Evolutionary conservation across 1,140 invertebrate genomes (phyloP).

Genomic region (Zaprionus capensis): DNA sequence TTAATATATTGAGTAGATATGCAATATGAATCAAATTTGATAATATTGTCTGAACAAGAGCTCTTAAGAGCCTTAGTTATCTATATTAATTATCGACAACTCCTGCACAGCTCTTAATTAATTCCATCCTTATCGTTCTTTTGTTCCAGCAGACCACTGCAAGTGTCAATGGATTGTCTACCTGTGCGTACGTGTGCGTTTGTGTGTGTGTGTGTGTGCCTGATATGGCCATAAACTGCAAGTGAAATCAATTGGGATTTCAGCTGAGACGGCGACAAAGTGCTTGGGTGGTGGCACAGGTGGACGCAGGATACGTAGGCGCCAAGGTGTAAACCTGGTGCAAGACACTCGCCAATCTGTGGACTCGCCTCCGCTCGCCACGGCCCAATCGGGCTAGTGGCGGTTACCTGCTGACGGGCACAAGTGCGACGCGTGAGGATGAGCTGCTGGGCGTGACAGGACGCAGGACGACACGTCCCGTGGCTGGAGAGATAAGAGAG

Average conservation of each 20-base stretch:
- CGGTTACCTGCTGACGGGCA: constrained; percentile 79
- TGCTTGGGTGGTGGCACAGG: not conserved
- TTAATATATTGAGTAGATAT: not conserved
- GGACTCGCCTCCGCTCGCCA: constrained; percentile 83
- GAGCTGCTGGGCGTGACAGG: constrained; percentile 55
- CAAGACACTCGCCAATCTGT: constrained; percentile 81
- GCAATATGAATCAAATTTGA: not conserved
- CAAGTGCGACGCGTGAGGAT: constrained; percentile 74
- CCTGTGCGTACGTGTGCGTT: not conserved
- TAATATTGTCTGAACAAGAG: not conserved
- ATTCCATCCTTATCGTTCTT: not conserved
- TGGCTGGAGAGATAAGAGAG: constrained; percentile 23
- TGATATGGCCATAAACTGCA: constrained; percentile 27
- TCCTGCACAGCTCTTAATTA: not conserved
- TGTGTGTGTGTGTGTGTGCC: not conserved
- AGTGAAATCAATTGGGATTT: constrained; percentile 41
- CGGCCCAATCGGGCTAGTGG: constrained; percentile 84
- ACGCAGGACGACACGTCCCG: constrained; percentile 21
- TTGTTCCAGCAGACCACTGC: not conserved
- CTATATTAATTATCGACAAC: not conserved
- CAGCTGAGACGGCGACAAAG: constrained; percentile 14
- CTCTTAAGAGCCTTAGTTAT: too few relatives aligned
- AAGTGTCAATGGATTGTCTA: constrained; percentile 1
- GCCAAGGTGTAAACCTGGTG: constrained; percentile 55
- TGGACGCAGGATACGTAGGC: constrained; percentile 31